Evolutionary conservation across 2,113 vertebrate species (phyloP).

Genomic region (Oriolus oriolus): DNA sequence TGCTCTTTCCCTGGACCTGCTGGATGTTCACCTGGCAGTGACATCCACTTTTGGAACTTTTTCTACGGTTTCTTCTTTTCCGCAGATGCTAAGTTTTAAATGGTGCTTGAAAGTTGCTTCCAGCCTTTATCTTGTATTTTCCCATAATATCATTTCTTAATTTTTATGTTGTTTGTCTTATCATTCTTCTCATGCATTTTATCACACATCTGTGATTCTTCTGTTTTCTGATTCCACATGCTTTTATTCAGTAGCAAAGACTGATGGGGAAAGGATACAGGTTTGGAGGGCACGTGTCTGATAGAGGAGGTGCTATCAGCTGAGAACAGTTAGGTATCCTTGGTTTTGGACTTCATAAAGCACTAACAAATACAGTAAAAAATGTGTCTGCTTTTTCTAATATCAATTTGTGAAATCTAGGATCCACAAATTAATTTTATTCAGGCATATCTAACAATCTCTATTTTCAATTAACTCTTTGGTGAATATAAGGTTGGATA

Average conservation of each 20-base stretch:
- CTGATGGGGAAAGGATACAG: neutral
- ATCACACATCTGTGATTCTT: neutral
- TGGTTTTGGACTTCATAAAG: neutral
- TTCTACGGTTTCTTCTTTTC: neutral
- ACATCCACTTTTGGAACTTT: neutral
- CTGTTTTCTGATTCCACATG: neutral
- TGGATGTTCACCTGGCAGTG: neutral
- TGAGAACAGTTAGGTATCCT: neutral
- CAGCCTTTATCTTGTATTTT: neutral
- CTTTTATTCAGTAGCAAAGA: neutral
- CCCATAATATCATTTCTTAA: neutral
- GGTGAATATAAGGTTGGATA: neutral
- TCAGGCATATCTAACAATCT: neutral
- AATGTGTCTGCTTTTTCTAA: neutral
- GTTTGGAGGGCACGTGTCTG: neutral
- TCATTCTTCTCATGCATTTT: neutral
- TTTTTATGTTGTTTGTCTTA: neutral
- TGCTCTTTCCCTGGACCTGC: neutral
- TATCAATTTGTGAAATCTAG: neutral
- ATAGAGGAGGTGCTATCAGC: neutral
- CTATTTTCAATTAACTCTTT: neutral
- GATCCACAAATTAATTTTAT: neutral
- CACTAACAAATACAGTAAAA: neutral
- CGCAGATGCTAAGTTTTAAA: neutral
- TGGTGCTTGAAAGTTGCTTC: neutral